A percentile compares a stretch with the other conserved stretches of the same genome.
Conservation (phyloP, 2,888 invertebrate species). For the Ophion ventricosus region DNA sequence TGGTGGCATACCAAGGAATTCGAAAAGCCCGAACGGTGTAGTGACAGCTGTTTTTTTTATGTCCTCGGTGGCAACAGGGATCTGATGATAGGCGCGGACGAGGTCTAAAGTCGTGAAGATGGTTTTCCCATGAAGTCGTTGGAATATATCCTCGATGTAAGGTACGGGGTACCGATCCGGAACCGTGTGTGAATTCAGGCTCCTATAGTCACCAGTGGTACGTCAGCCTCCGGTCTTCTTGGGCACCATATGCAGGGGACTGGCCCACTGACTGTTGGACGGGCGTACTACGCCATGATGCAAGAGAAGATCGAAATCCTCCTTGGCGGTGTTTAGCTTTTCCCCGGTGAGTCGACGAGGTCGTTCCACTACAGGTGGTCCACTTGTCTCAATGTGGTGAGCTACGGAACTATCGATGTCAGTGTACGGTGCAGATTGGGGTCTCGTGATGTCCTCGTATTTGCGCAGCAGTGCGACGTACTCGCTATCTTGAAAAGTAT, state of each 20-base stretch:
- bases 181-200: conserved; percentile 25
- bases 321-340: background rate
- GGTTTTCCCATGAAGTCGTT: background rate
- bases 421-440: background rate
- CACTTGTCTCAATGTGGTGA: background rate
- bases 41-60: conserved; percentile 5
- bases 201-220: conserved; percentile 36
- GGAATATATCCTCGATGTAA: conserved; percentile 5
- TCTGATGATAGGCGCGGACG: background rate
- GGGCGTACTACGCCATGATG: background rate
- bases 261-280: conserved; percentile 29
- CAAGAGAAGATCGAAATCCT: background rate
- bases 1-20: conserved; percentile 10
- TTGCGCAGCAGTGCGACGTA: background rate
- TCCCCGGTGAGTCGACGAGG: conserved; percentile 3
- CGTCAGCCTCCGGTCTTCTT: conserved; percentile 30
- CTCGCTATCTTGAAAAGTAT: background rate
- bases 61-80: background rate
- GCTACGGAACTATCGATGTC: background rate
- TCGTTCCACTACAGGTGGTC: conserved; percentile 1
- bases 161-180: conserved; percentile 23
- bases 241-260: conserved; percentile 1
- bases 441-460: background rate
- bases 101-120: background rate
- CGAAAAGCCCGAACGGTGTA: background rate